Conservation (phyloP, 2,888 invertebrate genomes). For the Andrena hattorfiana region DNA sequence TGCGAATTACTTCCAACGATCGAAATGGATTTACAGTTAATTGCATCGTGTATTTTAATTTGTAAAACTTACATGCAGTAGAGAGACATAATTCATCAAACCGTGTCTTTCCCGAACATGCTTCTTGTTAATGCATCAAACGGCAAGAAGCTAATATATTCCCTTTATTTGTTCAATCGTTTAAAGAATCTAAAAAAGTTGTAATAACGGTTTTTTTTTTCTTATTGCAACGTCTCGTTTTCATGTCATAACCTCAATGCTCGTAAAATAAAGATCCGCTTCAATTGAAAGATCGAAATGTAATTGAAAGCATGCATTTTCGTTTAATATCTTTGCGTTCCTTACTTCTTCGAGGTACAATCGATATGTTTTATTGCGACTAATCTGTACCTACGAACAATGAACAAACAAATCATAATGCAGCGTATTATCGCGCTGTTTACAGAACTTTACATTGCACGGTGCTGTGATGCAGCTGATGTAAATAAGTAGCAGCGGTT, state of each 20-base stretch:
- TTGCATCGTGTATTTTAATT: background rate
- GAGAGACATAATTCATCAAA: conserved; percentile 57
- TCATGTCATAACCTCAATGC: conserved; percentile 70
- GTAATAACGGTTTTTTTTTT: conserved; percentile 38
- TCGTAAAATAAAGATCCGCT: conserved; percentile 30
- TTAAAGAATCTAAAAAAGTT: conserved; percentile 36
- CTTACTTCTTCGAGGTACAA: conserved; percentile 39
- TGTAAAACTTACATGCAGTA: conserved; percentile 55
- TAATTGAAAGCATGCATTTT: conserved; percentile 49
- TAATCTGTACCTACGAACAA: conserved; percentile 23
- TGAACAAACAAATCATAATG: conserved; percentile 53
- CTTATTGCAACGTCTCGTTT: conserved; percentile 37
- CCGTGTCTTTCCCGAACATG: conserved; percentile 36
- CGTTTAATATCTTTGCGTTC: conserved; percentile 26
- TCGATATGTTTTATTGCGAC: conserved; percentile 9
- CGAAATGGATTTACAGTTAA: background rate
- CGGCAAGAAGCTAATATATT: conserved; percentile 8
- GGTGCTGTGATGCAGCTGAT: too few relatives aligned
- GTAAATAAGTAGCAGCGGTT: conserved; percentile 11
- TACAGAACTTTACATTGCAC: conserved; percentile 39
- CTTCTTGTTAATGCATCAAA: conserved; percentile 18
- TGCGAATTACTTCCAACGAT: background rate
- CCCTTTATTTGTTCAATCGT: conserved; percentile 23
- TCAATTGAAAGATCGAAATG: conserved; percentile 22
- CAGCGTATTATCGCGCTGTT: conserved; percentile 46